These are phyloP conservation scores for Fragum whitleyi DNA, from an alignment of 2,888 invertebrate genomes.

Conservation along the genomic window DNA sequence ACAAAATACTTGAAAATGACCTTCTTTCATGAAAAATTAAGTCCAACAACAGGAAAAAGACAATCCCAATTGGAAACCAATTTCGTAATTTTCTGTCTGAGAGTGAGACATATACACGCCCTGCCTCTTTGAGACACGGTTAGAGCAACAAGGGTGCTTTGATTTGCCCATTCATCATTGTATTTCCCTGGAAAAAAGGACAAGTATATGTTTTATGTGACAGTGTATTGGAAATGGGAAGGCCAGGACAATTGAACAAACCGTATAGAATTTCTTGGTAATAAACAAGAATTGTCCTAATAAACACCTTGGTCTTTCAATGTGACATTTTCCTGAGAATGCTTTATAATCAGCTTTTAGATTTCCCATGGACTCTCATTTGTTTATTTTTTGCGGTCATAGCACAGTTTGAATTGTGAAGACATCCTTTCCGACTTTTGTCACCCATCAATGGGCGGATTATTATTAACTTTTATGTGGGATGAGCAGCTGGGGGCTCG, in stretches of 20 bases:
- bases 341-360: background rate
- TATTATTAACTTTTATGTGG: too few relatives aligned
- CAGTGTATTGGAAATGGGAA: background rate
- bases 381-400: too few relatives aligned
- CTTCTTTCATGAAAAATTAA: too few relatives aligned
- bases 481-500: too few relatives aligned
- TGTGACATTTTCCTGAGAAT: background rate
- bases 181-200: background rate
- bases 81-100: background rate
- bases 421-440: too few relatives aligned
- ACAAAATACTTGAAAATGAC: too few relatives aligned
- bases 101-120: background rate
- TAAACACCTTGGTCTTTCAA: background rate
- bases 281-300: background rate
- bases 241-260: background rate
- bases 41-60: too few relatives aligned
- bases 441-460: too few relatives aligned
- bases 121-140: background rate
- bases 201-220: conserved; percentile 18
- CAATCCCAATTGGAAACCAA: background rate
- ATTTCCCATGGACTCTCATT: background rate
- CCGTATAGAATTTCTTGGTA: conserved; percentile 1
- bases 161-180: conserved; percentile 13
- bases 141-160: background rate
- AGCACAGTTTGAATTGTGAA: too few relatives aligned